A percentile compares a stretch with the other conserved stretches of the same genome.
Evolutionary conservation across 2,797 vertebrate genomes (phyloP).

Genomic region (Enteromius treurensis): DNA sequence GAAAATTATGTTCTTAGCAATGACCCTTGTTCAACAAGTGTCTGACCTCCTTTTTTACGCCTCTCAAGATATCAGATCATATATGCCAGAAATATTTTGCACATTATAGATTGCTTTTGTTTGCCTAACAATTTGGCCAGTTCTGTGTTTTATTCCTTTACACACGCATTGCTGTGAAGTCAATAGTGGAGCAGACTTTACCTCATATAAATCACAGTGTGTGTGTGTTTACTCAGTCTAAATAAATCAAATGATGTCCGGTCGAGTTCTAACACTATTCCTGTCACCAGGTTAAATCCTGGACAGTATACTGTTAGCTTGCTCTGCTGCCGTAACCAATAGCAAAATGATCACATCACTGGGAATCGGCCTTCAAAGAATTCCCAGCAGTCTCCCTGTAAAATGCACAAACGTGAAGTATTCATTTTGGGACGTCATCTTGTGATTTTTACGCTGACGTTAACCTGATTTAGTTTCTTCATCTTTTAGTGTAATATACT

Average conservation of each 20-base stretch:
- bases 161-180: conserved; percentile 25
- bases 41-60: not conserved
- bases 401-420: not conserved
- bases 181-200: conserved; percentile 46
- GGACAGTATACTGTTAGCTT: not conserved
- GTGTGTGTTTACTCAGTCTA: conserved; percentile 52
- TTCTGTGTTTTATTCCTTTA: conserved; percentile 17
- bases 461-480: not conserved
- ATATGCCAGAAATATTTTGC: not conserved
- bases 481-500: not conserved
- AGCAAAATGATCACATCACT: conserved; percentile 19
- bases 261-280: conserved; percentile 39
- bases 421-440: not conserved
- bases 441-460: not conserved
- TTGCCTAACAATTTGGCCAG: conserved; percentile 10
- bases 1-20: conserved; percentile 39
- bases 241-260: conserved; percentile 51
- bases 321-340: conserved; percentile 2
- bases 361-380: conserved; percentile 1
- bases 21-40: conserved; percentile 28
- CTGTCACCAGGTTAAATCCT: conserved; percentile 25
- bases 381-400: not conserved
- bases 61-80: not conserved
- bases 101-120: conserved; percentile 10
- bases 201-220: conserved; percentile 60